phyloP scores from a whole-genome alignment of 2,113 vertebrate species.

The Zapus hudsonius region DNA sequence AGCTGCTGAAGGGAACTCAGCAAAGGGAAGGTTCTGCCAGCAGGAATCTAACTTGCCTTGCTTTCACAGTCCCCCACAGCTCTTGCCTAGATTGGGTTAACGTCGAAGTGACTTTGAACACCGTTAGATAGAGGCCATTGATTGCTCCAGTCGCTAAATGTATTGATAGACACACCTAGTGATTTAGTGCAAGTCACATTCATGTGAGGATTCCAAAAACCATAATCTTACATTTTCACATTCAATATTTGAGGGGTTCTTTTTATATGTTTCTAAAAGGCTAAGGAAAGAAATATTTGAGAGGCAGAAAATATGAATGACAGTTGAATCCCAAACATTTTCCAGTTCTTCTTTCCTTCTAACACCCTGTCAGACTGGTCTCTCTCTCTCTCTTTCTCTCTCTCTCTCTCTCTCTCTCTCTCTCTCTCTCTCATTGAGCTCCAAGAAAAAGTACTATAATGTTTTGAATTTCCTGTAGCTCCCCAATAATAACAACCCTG shows the following conservation, averaged over 20 bases:
- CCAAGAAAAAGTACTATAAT: neutral
- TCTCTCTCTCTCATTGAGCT: neutral
- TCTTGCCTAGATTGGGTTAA: slow-evolving; percentile 1
- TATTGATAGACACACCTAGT: neutral
- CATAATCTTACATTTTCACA: neutral
- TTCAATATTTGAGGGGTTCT: slow-evolving; percentile 6
- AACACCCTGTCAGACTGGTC: neutral
- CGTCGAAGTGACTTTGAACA: slow-evolving; percentile 41
- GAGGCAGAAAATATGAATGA: slow-evolving; percentile 3
- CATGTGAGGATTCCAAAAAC: neutral
- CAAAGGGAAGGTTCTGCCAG: neutral
- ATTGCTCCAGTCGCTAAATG: slow-evolving; percentile 21
- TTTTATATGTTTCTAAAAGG: neutral
- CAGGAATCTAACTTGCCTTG: neutral
- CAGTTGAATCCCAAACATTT: neutral
- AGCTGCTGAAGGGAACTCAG: neutral
- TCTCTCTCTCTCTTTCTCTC: neutral
- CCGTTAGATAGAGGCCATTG: slow-evolving; percentile 33
- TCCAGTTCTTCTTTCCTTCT: neutral
- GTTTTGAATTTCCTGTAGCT: neutral
- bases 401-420: neutral
- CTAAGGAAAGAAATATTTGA: slow-evolving; percentile 21
- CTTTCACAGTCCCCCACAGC: no score
- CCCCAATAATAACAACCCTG: neutral
- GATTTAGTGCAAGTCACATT: slow-evolving; percentile 27